Conservation (phyloP, 2,113 vertebrate species). For the Chamaea fasciata region DNA sequence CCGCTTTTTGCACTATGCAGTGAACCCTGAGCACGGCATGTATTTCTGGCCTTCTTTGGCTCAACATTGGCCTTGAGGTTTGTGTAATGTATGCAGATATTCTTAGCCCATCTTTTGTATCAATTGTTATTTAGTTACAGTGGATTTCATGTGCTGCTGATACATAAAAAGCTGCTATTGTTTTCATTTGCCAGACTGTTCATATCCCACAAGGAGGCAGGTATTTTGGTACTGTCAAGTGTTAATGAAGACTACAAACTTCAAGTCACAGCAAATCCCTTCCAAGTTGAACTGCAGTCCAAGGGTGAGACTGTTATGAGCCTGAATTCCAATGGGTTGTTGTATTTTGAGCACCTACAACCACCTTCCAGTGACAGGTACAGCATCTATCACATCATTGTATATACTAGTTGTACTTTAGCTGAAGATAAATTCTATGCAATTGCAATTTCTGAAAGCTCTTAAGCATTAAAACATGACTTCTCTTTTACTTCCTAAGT, state of each 20-base stretch:
- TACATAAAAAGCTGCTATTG: background rate
- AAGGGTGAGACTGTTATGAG: constrained; percentile 76
- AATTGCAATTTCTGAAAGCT: background rate
- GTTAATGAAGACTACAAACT: constrained; percentile 67
- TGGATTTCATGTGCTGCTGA: background rate
- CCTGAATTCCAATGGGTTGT: constrained; percentile 79
- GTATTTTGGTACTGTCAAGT: constrained; percentile 71
- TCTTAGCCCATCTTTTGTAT: background rate
- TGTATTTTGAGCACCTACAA: constrained; percentile 85
- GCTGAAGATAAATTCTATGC: background rate
- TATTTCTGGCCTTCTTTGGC: background rate
- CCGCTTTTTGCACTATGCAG: background rate
- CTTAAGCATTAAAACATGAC: background rate
- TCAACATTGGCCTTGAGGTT: background rate
- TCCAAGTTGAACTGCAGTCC: constrained; percentile 79
- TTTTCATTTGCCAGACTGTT: constrained; percentile 72
- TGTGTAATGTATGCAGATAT: background rate
- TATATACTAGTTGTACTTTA: background rate
- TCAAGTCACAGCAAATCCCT: constrained; percentile 75
- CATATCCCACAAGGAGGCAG: constrained; percentile 62
- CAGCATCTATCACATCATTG: background rate
- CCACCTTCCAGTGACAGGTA: constrained; percentile 65
- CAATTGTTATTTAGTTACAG: background rate
- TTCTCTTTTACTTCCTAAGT: background rate
- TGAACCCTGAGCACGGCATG: background rate